Percentiles rank a stretch among this genome's conserved stretches.
phyloP scores from a whole-genome alignment of 2,888 invertebrate species.

The Ochropacha duplaris region DNA sequence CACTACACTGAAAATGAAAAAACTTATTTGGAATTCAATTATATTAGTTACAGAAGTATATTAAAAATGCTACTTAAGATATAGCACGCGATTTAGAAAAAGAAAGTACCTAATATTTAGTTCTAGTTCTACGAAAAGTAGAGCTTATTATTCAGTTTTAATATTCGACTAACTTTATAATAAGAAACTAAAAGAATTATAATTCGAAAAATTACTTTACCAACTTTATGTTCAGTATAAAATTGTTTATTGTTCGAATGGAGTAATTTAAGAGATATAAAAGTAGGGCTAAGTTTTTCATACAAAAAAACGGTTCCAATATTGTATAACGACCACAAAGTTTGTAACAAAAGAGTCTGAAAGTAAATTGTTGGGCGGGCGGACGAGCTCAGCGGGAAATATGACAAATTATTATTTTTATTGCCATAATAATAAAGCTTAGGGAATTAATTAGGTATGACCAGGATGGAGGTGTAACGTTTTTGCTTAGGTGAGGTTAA shows the following conservation, averaged over 20 bases:
- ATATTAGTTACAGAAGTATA: not conserved
- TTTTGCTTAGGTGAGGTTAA: not conserved
- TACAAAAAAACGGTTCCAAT: constrained; percentile 18
- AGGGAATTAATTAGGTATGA: constrained; percentile 55
- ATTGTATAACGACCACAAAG: constrained; percentile 12
- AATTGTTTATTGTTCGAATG: constrained; percentile 22
- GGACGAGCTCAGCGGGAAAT: constrained; percentile 19
- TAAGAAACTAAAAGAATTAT: not conserved
- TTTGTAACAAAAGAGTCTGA: constrained; percentile 22
- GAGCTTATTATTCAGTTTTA: not conserved
- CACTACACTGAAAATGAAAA: not conserved
- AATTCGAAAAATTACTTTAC: not conserved
- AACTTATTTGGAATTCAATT: constrained; percentile 1
- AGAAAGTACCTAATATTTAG: no score
- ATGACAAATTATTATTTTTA: constrained; percentile 67
- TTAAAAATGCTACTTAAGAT: no score
- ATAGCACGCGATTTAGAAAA: no score
- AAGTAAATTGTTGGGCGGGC: constrained; percentile 50
- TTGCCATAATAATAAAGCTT: constrained; percentile 51
- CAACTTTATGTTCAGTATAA: constrained; percentile 15
- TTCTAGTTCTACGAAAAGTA: not conserved
- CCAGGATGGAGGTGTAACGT: constrained; percentile 23
- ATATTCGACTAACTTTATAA: not conserved
- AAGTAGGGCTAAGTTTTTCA: constrained; percentile 23
- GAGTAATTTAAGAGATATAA: constrained; percentile 18